A percentile compares a stretch with the other conserved stretches of the same genome.
These are phyloP conservation scores for Catharus fuscescens DNA, from an alignment of 2,113 vertebrate genomes.

Conservation along the genomic window DNA sequence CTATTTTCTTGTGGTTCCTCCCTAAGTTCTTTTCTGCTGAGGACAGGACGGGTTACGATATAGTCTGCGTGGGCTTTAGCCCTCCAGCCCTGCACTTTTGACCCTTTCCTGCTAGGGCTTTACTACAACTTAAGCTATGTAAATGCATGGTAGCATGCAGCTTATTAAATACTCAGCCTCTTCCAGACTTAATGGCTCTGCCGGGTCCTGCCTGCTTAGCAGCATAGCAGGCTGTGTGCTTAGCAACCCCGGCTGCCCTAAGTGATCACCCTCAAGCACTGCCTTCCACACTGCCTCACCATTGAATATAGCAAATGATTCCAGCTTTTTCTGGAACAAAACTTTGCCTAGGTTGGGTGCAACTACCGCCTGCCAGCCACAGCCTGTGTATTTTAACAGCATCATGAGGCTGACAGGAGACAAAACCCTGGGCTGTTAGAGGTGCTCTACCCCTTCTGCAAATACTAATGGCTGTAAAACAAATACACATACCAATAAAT, in stretches of 20 bases:
- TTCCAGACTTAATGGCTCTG: constrained; percentile 14
- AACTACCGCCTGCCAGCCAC: background rate
- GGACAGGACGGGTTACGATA: background rate
- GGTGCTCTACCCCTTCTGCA: background rate
- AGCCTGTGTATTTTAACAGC: background rate
- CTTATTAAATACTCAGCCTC: constrained; percentile 35
- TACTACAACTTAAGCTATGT: constrained; percentile 13
- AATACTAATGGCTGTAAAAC: background rate
- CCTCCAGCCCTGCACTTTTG: constrained; percentile 41
- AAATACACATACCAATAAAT: background rate
- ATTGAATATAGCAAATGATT: fast-evolving
- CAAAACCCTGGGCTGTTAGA: background rate
- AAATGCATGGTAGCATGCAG: constrained; percentile 24
- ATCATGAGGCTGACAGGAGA: background rate
- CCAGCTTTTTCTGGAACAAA: background rate
- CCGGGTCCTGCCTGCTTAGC: background rate
- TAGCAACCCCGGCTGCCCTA: background rate
- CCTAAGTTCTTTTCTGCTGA: background rate
- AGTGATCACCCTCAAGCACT: background rate
- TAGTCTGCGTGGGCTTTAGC: background rate
- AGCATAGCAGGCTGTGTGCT: constrained; percentile 27
- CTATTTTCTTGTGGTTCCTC: background rate
- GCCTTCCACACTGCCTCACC: background rate
- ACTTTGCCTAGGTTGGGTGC: fast-evolving
- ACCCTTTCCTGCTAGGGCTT: constrained; percentile 27